Base-by-base conservation (phyloP, 2,113 vertebrate species). In the Corvus hawaiiensis region DNA sequence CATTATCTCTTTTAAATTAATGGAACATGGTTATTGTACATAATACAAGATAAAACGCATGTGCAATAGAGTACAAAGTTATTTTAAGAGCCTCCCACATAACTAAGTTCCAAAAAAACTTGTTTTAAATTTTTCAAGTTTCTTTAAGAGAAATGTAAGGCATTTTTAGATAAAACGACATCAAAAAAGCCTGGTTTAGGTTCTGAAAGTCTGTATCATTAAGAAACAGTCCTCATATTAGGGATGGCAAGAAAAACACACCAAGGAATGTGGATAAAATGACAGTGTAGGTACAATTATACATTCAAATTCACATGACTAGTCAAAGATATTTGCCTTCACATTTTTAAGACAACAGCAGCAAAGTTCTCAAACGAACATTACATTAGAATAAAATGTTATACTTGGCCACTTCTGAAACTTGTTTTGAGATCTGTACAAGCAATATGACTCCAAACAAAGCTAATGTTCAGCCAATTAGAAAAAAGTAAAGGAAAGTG, bases 371-470 rank as follows among this genome's bases (percentile, higher is more conserved):
- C 81, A 94, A 92, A 93, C 2, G 24, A 86, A 87, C 68, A 84
- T 72, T 91, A 56, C 68, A 94, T 81, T 90, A 94, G 56, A 96
- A 96, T 93, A 95, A 92, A 93, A 91, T 96, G 94, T 97, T 97
- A 64, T 77, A 71, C 39, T 97, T 97, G 94, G 94, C 84, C 75
- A 87, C 33, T 84, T 94, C 54, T 61, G 52, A 90, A 91, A 84
- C 73, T 95, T 95, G 82, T 94, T 97, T 96, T 95, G 63, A 93
- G 79, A 83, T 61, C 59, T 92, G n/a, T 62, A 84, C 48, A 92
- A 84, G 77, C 68, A 94, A 73, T 43, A 85, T 39, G 44, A 39
- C 39, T 97, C 94, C 93, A 95, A 94, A 89, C 75, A 67, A 95
- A 93, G 86, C 75, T 49, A 92, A 87, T 62, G 46, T 80, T 87